Evolutionary conservation across 2,888 invertebrate genomes (phyloP).

Genomic region (Diogma glabrata): DNA sequence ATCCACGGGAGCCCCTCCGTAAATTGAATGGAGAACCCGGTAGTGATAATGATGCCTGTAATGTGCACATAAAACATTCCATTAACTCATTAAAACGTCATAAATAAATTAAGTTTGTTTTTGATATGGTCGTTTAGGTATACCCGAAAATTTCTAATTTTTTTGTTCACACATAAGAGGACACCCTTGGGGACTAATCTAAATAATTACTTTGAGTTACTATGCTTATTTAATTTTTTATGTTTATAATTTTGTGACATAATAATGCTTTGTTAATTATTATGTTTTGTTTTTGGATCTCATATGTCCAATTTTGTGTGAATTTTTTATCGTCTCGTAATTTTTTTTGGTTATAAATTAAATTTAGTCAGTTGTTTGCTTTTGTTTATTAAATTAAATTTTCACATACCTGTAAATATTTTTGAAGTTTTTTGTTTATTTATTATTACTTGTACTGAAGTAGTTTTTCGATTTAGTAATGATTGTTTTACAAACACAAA

Average conservation of each 20-base stretch:
- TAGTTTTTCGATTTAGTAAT: no score
- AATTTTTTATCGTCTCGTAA: background rate
- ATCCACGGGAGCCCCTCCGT: conserved; percentile 79
- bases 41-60: conserved; percentile 86
- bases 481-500: no score
- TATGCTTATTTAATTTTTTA: no score
- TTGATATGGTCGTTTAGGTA: no score
- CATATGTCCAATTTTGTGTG: conserved; percentile 5
- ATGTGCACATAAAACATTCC: no score
- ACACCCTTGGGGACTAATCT: background rate
- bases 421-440: conserved; percentile 2
- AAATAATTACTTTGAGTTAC: background rate
- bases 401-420: conserved; percentile 7
- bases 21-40: conserved; percentile 94
- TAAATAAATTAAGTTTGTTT: no score
- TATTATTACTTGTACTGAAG: no score
- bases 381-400: conserved; percentile 9
- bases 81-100: no score
- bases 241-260: no score
- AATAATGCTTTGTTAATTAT: no score
- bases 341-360: background rate
- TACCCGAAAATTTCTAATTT: no score
- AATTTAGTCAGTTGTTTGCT: conserved; percentile 1
- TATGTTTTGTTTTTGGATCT: no score
- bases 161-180: conserved; percentile 8